Evolutionary conservation across 2,113 vertebrate species (phyloP).

Genomic region (Anolis sagrei): DNA sequence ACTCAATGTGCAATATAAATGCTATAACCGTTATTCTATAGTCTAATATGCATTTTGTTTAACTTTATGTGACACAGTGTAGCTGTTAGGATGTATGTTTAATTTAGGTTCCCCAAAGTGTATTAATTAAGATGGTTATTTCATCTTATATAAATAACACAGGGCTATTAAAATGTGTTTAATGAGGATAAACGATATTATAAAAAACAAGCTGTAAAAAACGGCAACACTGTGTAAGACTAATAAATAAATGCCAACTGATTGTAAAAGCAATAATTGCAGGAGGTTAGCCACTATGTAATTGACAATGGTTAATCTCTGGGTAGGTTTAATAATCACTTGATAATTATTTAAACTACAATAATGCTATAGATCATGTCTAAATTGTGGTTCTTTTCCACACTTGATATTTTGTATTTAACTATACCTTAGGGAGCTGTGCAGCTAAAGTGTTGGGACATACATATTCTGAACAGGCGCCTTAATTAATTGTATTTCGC

Average conservation of each 20-base stretch:
- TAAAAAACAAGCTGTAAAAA: constrained; percentile 34
- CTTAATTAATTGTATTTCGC: constrained; percentile 67
- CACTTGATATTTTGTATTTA: constrained; percentile 51
- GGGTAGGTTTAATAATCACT: constrained; percentile 59
- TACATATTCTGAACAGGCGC: constrained; percentile 57
- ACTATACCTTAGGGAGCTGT: constrained; percentile 33
- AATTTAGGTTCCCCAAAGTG: constrained; percentile 38
- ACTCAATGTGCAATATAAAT: constrained; percentile 20
- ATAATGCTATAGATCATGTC: constrained; percentile 37
- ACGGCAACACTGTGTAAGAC: constrained; percentile 25
- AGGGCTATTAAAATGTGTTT: constrained; percentile 62
- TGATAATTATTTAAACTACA: constrained; percentile 59
- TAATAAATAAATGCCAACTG: constrained; percentile 58
- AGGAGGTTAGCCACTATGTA: constrained; percentile 49
- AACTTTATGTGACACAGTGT: constrained; percentile 22
- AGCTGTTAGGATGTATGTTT: constrained; percentile 12
- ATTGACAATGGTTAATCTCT: constrained; percentile 60
- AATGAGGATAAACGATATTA: constrained; percentile 43
- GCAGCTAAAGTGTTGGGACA: constrained; percentile 39
- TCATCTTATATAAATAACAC: constrained; percentile 61
- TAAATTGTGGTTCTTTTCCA: constrained; percentile 47
- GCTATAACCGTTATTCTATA: background rate
- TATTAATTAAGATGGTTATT: constrained; percentile 60
- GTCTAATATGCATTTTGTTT: background rate
- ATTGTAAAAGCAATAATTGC: constrained; percentile 55